A percentile compares a stretch with the other conserved stretches of the same genome.
Evolutionary conservation across 2,797 vertebrate species (phyloP).

Genomic region (Miopithecus talapoin): DNA sequence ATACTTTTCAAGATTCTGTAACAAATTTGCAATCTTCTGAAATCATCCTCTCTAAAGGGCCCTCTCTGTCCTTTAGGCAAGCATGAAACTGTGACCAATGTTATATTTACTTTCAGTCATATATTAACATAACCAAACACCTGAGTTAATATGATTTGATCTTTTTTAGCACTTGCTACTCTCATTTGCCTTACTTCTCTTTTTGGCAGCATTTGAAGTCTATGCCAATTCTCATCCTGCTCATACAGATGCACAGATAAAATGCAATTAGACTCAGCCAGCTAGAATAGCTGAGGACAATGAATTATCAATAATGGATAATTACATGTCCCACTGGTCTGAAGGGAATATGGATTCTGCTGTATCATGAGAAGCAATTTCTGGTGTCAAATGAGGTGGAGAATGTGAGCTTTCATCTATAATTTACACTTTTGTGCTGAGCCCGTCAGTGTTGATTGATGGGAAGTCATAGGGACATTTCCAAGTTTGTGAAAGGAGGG

Average conservation of each 20-base stretch:
- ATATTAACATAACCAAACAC: neutral
- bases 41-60: neutral
- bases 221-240: neutral
- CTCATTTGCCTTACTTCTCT: neutral
- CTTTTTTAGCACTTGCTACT: neutral
- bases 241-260: neutral
- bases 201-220: neutral
- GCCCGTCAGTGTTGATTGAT: neutral
- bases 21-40: neutral
- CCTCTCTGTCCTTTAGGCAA: neutral
- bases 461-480: neutral
- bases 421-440: neutral
- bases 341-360: neutral
- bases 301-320: neutral
- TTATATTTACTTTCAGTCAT: neutral
- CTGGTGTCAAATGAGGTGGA: neutral
- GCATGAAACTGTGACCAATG: neutral
- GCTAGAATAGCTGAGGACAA: neutral
- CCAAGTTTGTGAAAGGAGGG: neutral
- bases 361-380: neutral
- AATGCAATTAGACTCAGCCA: neutral
- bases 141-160: too few relatives aligned
- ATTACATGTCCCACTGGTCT: neutral
- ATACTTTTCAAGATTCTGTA: neutral
- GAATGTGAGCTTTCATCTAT: neutral